Conservation (phyloP, 2,888 invertebrate species). For the Allophyes oxyacanthae region DNA sequence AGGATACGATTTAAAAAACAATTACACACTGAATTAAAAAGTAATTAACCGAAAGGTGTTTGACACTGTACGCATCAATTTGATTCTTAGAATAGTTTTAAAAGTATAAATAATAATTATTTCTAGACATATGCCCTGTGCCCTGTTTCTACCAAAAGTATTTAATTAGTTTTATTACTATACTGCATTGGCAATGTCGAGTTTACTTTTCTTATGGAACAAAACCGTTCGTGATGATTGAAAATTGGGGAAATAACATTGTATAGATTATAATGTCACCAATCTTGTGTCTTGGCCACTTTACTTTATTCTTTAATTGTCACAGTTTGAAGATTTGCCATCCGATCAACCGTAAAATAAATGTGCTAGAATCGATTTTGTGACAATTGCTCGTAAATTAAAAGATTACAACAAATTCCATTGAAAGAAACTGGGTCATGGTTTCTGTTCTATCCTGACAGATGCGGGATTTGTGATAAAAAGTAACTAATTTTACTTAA, state of each 20-base stretch:
- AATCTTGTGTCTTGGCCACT: conserved; percentile 10
- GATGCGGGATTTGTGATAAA: too few relatives aligned
- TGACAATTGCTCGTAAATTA: conserved; percentile 68
- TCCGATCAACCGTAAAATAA: conserved; percentile 48
- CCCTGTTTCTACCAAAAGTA: too few relatives aligned
- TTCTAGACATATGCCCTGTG: too few relatives aligned
- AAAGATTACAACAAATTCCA: conserved; percentile 74
- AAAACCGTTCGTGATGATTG: too few relatives aligned
- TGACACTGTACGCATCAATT: conserved; percentile 10
- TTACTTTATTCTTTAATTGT: conserved; percentile 53
- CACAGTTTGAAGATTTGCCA: conserved; percentile 28
- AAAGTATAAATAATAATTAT: background rate
- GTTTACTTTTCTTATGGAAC: too few relatives aligned
- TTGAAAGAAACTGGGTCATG: conserved; percentile 70
- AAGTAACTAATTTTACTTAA: too few relatives aligned
- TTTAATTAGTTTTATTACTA: too few relatives aligned
- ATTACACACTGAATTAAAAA: conserved; percentile 51
- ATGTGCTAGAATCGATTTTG: conserved; percentile 45
- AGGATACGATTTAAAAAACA: conserved; percentile 35
- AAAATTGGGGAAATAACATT: too few relatives aligned
- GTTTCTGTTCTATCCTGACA: conserved; percentile 40
- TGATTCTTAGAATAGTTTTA: background rate
- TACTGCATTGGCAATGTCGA: too few relatives aligned
- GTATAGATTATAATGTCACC: background rate
- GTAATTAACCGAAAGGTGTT: conserved; percentile 25